These are phyloP conservation scores for Irena cyanogastra DNA, from an alignment of 2,113 vertebrate genomes.

Conservation along the genomic window DNA sequence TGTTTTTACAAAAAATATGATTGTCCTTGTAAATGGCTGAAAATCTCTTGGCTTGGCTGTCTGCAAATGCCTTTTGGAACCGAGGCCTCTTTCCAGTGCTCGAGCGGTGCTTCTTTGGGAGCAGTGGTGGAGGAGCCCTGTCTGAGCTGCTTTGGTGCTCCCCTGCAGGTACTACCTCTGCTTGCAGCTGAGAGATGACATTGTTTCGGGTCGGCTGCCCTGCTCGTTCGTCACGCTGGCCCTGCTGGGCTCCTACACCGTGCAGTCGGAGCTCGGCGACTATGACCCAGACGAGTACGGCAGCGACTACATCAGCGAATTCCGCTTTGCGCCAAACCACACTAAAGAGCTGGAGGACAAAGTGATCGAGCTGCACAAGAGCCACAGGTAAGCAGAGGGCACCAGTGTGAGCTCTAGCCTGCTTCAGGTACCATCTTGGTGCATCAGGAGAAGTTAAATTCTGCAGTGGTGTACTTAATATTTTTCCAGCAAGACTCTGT, in stretches of 20 bases:
- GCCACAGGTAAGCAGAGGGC: constrained; percentile 83
- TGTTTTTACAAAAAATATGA: not conserved
- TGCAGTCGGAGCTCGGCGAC: constrained; percentile 93
- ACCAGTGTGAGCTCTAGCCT: not conserved
- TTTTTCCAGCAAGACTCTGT: fast-evolving
- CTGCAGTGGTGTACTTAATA: not conserved
- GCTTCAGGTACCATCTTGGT: fast-evolving
- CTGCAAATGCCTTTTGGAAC: not conserved
- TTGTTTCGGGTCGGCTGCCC: constrained; percentile 90
- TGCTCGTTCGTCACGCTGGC: constrained; percentile 94
- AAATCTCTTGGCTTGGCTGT: not conserved
- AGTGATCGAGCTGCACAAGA: constrained; percentile 93
- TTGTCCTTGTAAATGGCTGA: not conserved
- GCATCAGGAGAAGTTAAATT: not conserved
- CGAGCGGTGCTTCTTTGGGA: fast-evolving
- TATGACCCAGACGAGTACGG: constrained; percentile 88
- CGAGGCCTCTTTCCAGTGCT: fast-evolving
- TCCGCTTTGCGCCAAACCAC: constrained; percentile 92
- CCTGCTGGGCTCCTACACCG: constrained; percentile 90
- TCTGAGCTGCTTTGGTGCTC: not conserved
- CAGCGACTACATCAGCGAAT: constrained; percentile 86
- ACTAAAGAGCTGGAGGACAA: constrained; percentile 96
- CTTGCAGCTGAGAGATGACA: constrained; percentile 91
- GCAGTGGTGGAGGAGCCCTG: not conserved
- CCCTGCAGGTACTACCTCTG: constrained; percentile 91